Evolutionary conservation across 1,140 invertebrate species (phyloP).

Genomic region (Coptotermes formosanus): DNA sequence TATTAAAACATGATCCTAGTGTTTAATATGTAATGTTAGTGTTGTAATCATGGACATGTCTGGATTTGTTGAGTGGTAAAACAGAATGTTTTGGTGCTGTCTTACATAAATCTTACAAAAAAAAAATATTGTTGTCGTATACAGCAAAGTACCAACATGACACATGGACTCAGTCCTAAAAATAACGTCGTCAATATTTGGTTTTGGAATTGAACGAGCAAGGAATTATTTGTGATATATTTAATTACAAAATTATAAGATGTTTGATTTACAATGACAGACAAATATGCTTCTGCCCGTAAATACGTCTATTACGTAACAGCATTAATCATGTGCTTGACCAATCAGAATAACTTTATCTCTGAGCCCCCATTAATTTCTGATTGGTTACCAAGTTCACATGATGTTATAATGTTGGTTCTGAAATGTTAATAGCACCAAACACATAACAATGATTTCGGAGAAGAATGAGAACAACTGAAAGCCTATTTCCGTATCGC

Average conservation of each 20-base stretch:
- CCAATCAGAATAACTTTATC: not conserved
- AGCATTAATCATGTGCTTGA: not conserved
- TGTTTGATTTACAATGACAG: too few species aligned
- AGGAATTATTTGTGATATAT: too few species aligned
- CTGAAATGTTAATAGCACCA: not conserved
- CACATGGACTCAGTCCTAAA: too few species aligned
- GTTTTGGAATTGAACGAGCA: too few species aligned
- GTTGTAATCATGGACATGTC: not conserved
- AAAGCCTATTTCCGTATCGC: too few species aligned
- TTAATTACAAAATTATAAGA: too few species aligned
- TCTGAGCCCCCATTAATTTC: conserved; percentile 2
- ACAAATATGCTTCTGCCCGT: not conserved
- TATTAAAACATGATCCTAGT: not conserved
- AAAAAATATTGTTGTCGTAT: too few species aligned
- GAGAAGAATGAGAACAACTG: not conserved
- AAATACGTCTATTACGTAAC: not conserved
- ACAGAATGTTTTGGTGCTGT: not conserved
- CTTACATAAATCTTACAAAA: not conserved
- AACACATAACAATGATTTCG: too few species aligned
- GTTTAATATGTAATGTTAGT: not conserved
- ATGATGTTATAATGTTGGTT: not conserved
- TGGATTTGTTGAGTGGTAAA: not conserved
- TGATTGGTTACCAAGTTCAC: not conserved
- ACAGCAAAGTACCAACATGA: too few species aligned
- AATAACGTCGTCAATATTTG: too few species aligned